A percentile compares a stretch with the other conserved stretches of the same genome.
These are phyloP conservation scores for Tolmerus cingulatus DNA, from an alignment of 2,888 invertebrate species.

Conservation along the genomic window DNA sequence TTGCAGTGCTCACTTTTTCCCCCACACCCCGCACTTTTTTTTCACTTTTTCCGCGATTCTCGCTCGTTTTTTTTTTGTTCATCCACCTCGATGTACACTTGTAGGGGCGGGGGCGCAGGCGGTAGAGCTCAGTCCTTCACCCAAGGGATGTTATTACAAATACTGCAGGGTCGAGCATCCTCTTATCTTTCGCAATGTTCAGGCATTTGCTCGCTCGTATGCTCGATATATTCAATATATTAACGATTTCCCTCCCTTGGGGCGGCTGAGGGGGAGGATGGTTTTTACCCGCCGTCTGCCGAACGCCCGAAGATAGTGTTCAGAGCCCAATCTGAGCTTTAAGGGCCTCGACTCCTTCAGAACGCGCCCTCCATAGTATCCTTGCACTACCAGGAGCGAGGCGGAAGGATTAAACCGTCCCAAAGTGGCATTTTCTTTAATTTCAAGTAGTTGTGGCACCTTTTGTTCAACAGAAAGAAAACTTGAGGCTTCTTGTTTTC, in stretches of 20 bases:
- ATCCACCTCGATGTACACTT: background rate
- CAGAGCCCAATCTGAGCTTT: background rate
- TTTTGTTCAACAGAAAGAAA: background rate
- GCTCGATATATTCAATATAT: constrained; percentile 19
- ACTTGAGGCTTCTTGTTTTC: background rate
- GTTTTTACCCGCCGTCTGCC: background rate
- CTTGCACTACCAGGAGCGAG: background rate
- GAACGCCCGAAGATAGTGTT: background rate
- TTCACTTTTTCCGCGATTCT: background rate
- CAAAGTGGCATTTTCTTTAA: constrained; percentile 6
- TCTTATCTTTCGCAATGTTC: constrained; percentile 21
- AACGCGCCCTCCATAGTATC: background rate
- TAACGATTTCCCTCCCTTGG: background rate
- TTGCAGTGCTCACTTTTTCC: constrained; percentile 26
- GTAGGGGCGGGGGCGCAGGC: background rate
- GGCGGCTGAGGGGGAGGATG: background rate
- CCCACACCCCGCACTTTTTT: background rate
- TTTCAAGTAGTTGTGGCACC: background rate
- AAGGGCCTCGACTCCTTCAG: background rate
- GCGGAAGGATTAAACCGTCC: background rate
- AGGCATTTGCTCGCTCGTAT: background rate
- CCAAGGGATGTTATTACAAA: constrained; percentile 26
- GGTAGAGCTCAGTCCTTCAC: background rate
- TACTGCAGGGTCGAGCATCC: constrained; percentile 32
- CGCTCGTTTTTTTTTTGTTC: constrained; percentile 3